Percentiles rank a stretch among this genome's conserved stretches.
These are phyloP conservation scores for Acanthurus tractus DNA, from an alignment of 2,797 vertebrate genomes.

Conservation along the genomic window DNA sequence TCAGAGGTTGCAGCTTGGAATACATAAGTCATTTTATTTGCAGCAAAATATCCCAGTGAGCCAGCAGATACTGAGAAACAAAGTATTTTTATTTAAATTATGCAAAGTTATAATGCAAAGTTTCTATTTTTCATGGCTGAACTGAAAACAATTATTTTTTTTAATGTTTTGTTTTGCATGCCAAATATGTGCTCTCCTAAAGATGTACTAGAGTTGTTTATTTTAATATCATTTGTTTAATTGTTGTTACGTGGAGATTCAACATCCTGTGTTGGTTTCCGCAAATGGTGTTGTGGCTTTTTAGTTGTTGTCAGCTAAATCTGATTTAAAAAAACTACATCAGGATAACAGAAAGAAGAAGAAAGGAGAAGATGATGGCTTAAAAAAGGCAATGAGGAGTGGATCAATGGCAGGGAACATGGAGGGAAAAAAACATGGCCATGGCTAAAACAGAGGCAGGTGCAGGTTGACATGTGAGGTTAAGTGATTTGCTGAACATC, in stretches of 20 bases:
- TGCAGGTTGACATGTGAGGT: conserved; percentile 48
- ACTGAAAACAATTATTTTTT: too few relatives aligned
- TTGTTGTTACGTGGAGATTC: background rate
- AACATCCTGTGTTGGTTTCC: background rate
- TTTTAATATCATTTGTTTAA: background rate
- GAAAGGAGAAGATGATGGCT: conserved; percentile 20
- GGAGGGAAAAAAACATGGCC: conserved; percentile 1
- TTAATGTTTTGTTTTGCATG: background rate
- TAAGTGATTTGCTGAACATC: conserved; percentile 67
- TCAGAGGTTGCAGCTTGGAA: too few relatives aligned
- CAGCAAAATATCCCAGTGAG: too few relatives aligned
- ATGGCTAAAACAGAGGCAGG: conserved; percentile 51
- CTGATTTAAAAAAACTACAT: background rate
- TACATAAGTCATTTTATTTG: too few relatives aligned
- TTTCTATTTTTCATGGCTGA: too few relatives aligned
- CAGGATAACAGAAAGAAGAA: conserved; percentile 5
- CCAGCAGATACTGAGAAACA: too few relatives aligned
- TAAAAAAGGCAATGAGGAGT: conserved; percentile 34
- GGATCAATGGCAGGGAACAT: conserved; percentile 1
- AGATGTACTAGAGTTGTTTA: background rate
- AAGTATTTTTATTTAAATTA: too few relatives aligned
- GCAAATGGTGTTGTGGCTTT: background rate
- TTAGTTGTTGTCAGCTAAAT: conserved; percentile 1
- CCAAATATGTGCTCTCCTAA: conserved; percentile 1
- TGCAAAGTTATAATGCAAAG: too few relatives aligned